Base-by-base conservation (phyloP, 2,113 vertebrate species). In the Perccottus glenii region DNA sequence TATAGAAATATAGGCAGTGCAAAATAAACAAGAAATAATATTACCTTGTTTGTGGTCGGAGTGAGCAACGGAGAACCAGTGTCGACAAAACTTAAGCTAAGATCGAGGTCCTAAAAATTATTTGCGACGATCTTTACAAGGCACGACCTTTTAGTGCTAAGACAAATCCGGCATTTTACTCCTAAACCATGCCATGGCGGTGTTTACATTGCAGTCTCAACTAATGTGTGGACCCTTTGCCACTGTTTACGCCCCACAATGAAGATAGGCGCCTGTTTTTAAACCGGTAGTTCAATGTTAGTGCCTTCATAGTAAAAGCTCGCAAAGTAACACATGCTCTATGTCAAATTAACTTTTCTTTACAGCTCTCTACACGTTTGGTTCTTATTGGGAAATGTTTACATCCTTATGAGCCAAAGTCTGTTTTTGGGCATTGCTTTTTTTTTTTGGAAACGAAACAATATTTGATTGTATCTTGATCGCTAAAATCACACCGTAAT, bases 281-380 rank as follows among this genome's bases (percentile, higher is more conserved):
- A 67, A n/a, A 43, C 71, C 71, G 45, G 52, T 53, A 52, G 45
- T 5, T 0, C 16, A 5, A 32, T 14, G 4, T 35, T 14, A 3
- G 4, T 10, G 32, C 62, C 59, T 88, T 88, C 83, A 84, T 0
- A 84, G 70, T 88, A 88, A 88, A 84, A 63, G 71, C 11, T 38
- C 38, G 16, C 6, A 5, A 43, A 27, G 11, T 40, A 14, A 46
- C 44, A 1, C 6, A 11, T 11, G 11, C 11, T 6, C 44, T 27
- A 46, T 9, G 12, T 46, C 1, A 46, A 11, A 46, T 6, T 5
- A 8, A 3, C 38, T 40, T 4, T 40, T 40, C 38, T 1, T 40
- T 27, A 27, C 1, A 27, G 19, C 1, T 27, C 19, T 27, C 3
- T 27, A 27, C 19, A 27, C 19, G 19, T 27, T 27, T 27, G 19